A percentile compares a stretch with the other conserved stretches of the same genome.
Evolutionary conservation across 2,797 vertebrate species (phyloP).

Genomic region (Novumbra hubbsi): DNA sequence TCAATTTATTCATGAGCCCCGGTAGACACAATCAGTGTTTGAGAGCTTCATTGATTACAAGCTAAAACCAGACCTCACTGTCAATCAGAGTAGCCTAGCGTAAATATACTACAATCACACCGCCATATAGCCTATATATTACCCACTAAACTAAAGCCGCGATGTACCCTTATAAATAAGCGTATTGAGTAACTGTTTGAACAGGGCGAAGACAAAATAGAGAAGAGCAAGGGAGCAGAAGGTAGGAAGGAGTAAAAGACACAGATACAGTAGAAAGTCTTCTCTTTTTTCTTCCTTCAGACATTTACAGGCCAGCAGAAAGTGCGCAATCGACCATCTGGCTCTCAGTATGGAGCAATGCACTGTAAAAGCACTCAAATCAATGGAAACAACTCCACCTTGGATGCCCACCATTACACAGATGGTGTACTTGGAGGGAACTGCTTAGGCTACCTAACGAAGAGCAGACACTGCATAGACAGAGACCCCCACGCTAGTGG

Average conservation of each 20-base stretch:
- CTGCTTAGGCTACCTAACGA: conserved; percentile 66
- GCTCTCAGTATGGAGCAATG: conserved; percentile 67
- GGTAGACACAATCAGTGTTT: conserved; percentile 5
- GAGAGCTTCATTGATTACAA: neutral
- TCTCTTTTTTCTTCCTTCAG: conserved; percentile 57
- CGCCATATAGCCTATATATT: neutral
- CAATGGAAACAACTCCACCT: conserved; percentile 71
- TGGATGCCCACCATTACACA: conserved; percentile 79
- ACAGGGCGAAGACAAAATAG: conserved; percentile 23
- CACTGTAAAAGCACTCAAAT: conserved; percentile 72
- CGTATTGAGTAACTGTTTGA: conserved; percentile 14
- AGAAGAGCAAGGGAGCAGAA: neutral
- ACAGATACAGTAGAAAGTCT: conserved; percentile 47
- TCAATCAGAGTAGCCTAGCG: conserved; percentile 8
- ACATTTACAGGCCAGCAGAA: conserved; percentile 66
- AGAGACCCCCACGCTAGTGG: conserved; percentile 30
- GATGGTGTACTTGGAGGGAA: conserved; percentile 70
- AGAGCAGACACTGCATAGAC: conserved; percentile 56
- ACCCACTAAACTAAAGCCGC: neutral
- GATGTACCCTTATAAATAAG: neutral
- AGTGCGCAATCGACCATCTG: conserved; percentile 74
- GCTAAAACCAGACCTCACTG: conserved; percentile 5
- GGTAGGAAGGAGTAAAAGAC: conserved; percentile 17
- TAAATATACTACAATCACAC: neutral
- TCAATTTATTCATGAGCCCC: neutral